Percentiles rank a stretch among this genome's conserved stretches.
Conservation (phyloP, 2,888 invertebrate genomes). For the Dermolepida albohirtum region DNA sequence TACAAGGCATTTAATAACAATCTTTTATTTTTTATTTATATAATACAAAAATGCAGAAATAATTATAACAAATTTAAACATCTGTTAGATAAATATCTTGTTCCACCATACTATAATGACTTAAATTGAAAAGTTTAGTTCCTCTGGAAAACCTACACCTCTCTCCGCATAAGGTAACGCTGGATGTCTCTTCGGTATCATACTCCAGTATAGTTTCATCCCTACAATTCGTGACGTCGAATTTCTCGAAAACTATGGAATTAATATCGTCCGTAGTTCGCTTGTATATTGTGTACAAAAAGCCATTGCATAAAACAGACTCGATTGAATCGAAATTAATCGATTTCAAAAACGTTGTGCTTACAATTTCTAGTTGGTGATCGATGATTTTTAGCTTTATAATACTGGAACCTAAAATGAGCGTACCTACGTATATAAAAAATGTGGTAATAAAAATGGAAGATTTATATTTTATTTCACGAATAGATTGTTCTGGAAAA, state of each 20-base stretch:
- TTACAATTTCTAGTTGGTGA: constrained; percentile 46
- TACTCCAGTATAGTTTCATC: neutral
- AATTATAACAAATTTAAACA: neutral
- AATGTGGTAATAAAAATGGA: constrained; percentile 10
- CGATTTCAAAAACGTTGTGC: constrained; percentile 39
- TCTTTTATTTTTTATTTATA: constrained; percentile 2
- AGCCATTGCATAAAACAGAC: constrained; percentile 51
- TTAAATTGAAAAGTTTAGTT: constrained; percentile 8
- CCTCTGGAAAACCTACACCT: neutral
- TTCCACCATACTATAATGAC: constrained; percentile 15
- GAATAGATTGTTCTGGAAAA: too few species aligned
- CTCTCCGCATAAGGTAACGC: constrained; percentile 11
- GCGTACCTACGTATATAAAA: constrained; percentile 2
- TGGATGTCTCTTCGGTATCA: neutral
- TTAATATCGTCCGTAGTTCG: constrained; percentile 39
- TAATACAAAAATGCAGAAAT: neutral
- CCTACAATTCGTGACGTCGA: constrained; percentile 32
- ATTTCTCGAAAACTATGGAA: constrained; percentile 46
- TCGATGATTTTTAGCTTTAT: constrained; percentile 50
- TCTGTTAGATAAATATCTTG: constrained; percentile 14
- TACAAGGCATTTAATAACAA: neutral
- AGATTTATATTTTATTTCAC: neutral
- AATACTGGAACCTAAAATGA: constrained; percentile 52
- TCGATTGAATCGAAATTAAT: constrained; percentile 50
- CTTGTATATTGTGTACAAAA: constrained; percentile 54